A percentile compares a stretch with the other conserved stretches of the same genome.
Conservation (phyloP, 2,888 invertebrate species). For the Notocelia uddmanniana region DNA sequence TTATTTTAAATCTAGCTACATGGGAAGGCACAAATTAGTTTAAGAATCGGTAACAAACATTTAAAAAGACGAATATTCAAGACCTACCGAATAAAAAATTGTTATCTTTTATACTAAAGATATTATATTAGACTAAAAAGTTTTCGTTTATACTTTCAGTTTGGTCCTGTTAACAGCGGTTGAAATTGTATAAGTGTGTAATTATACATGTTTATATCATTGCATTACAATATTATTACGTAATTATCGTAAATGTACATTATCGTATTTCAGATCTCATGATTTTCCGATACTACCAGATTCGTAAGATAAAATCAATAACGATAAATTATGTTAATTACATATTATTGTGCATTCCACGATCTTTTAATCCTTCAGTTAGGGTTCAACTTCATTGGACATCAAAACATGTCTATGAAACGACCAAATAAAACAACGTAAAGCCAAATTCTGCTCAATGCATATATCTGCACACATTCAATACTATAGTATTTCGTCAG, state of each 20-base stretch:
- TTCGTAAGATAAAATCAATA: slow-evolving; percentile 31
- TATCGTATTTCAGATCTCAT: slow-evolving; percentile 23
- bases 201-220: slow-evolving; percentile 11
- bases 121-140: slow-evolving; percentile 1
- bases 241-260: too few relatives aligned
- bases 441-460: slow-evolving; percentile 45
- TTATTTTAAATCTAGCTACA: slow-evolving; percentile 56
- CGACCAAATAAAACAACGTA: slow-evolving; percentile 30
- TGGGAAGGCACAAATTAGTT: slow-evolving; percentile 64
- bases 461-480: slow-evolving; percentile 50
- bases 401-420: slow-evolving; percentile 27
- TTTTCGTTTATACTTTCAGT: slow-evolving; percentile 15
- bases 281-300: slow-evolving; percentile 24
- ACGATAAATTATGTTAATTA: slow-evolving; percentile 41
- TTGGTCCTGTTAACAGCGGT: slow-evolving; percentile 21
- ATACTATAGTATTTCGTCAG: slow-evolving; percentile 55
- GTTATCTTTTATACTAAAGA: slow-evolving; percentile 38
- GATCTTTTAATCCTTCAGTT: slow-evolving; percentile 17
- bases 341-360: slow-evolving; percentile 40
- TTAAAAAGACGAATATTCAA: slow-evolving; percentile 55
- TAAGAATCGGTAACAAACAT: slow-evolving; percentile 74
- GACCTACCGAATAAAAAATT: slow-evolving; percentile 48
- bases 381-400: slow-evolving; percentile 7
- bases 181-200: slow-evolving; percentile 24
- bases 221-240: slow-evolving; percentile 13